Base-by-base conservation (phyloP, 2,888 invertebrate genomes). In the Lysandra coridon region DNA sequence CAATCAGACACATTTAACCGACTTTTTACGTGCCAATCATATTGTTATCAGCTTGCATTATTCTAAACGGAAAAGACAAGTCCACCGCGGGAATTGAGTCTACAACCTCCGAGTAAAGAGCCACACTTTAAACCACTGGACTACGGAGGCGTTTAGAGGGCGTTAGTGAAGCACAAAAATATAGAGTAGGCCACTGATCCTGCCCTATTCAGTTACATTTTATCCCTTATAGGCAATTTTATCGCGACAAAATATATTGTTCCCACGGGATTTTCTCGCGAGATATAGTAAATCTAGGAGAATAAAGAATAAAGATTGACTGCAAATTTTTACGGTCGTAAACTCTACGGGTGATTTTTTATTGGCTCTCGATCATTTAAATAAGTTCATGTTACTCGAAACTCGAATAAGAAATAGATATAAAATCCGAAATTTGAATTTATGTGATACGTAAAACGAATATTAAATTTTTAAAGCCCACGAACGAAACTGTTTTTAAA, bases 271-370 rank as follows among this genome's bases (percentile, higher is more conserved):
- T 57, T 57, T 57, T 17, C 17, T 57, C 57, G 17, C 17, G 57
- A 4, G 57, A 57, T 57, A 17, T 17, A 49, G 49, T 49, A 49
- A 49, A 49, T 49, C 49, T 49, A 49, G 10, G 12, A 49, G 49
- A 49, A 49, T 49, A 49, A 12, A 62, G 62, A 62, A 62, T 62
- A 62, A 62, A 64, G 64, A 64, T 64, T 69, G 23, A 69, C 33
- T 69, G 69, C 69, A 69, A 69, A 33, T 69, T 33, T 69, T 69
- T 69, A 69, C 69, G 30, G 33, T 23, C 33, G 14, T 69, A 33
- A 30, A 23, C 69, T 33, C 69, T 5, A 69, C 33, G 33, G 69
- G 69, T 12, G 69, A 33, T 5, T 33, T 69, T 69, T 69, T 69
- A 69, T 33, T 69, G 33, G 69, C 33, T 69, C 33, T 69, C 4